A percentile compares a stretch with the other conserved stretches of the same genome.
Conservation (phyloP, 2,113 vertebrate genomes). For the Tetraodon nigroviridis region DNA sequence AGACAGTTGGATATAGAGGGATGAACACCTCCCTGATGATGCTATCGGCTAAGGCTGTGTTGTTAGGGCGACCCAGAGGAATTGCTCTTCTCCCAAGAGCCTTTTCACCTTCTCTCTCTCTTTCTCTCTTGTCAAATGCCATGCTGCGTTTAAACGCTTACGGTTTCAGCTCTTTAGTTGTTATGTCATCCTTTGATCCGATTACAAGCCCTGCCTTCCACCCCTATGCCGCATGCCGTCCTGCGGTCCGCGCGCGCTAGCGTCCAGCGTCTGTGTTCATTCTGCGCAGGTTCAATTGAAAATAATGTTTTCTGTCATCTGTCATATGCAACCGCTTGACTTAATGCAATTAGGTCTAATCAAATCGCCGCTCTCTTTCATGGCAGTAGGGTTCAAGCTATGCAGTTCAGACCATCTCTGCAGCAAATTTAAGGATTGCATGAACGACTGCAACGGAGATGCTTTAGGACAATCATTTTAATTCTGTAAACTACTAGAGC, state of each 20-base stretch:
- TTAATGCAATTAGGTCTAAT: conserved; percentile 63
- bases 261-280: conserved; percentile 64
- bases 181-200: conserved; percentile 73
- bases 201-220: conserved; percentile 55
- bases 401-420: conserved; percentile 22
- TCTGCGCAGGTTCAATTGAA: conserved; percentile 65
- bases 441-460: too few species aligned
- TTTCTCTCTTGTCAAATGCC: conserved; percentile 52
- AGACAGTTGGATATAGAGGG: conserved; percentile 28
- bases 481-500: too few species aligned
- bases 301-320: conserved; percentile 71
- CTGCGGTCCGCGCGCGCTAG: conserved; percentile 19
- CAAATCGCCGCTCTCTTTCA: conserved; percentile 48
- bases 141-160: conserved; percentile 63
- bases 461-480: too few species aligned
- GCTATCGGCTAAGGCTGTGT: conserved; percentile 25
- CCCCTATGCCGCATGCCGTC: not conserved
- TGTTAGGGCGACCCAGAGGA: conserved; percentile 35
- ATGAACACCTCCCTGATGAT: conserved; percentile 49
- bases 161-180: conserved; percentile 73
- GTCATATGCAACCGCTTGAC: conserved; percentile 57
- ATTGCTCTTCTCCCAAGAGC: conserved; percentile 38
- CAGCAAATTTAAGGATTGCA: not conserved
- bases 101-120: conserved; percentile 21
- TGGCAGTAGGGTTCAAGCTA: conserved; percentile 31